A percentile compares a stretch with the other conserved stretches of the same genome.
phyloP scores from a whole-genome alignment of 2,113 vertebrate genomes.

The Alouatta palliata region DNA sequence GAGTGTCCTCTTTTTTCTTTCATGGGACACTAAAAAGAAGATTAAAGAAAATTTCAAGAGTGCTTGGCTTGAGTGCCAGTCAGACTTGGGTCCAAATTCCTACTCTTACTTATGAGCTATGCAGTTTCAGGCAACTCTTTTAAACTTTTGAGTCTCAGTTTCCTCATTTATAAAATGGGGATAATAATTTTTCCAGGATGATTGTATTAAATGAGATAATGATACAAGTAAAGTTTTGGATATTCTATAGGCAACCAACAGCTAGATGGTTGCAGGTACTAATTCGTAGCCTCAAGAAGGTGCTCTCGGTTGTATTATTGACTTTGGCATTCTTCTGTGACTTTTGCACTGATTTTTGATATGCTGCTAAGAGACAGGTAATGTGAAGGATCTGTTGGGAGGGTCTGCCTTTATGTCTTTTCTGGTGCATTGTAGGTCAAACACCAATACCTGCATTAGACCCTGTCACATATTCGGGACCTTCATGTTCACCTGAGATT shows the following conservation, averaged over 20 bases:
- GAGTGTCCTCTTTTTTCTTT: background rate
- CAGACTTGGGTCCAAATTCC: background rate
- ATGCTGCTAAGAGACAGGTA: background rate
- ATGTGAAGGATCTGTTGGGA: background rate
- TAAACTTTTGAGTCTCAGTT: background rate
- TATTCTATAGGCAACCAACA: background rate
- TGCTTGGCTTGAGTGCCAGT: background rate
- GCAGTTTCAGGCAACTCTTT: background rate
- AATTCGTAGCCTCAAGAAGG: background rate
- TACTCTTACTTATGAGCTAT: background rate
- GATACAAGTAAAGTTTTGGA: background rate
- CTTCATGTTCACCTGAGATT: background rate
- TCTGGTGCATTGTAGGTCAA: background rate
- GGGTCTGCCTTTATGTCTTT: background rate
- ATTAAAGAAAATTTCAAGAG: slow-evolving; percentile 15
- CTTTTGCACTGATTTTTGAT: background rate
- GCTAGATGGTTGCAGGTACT: background rate
- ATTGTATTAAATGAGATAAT: background rate
- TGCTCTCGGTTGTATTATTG: background rate
- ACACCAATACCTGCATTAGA: background rate
- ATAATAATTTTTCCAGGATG: background rate
- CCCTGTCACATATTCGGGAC: background rate
- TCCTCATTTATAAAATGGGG: slow-evolving; percentile 5
- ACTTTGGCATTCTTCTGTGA: background rate
- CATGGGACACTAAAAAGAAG: background rate